phyloP scores from a whole-genome alignment of 2,113 vertebrate genomes.

The Carassius gibelio region DNA sequence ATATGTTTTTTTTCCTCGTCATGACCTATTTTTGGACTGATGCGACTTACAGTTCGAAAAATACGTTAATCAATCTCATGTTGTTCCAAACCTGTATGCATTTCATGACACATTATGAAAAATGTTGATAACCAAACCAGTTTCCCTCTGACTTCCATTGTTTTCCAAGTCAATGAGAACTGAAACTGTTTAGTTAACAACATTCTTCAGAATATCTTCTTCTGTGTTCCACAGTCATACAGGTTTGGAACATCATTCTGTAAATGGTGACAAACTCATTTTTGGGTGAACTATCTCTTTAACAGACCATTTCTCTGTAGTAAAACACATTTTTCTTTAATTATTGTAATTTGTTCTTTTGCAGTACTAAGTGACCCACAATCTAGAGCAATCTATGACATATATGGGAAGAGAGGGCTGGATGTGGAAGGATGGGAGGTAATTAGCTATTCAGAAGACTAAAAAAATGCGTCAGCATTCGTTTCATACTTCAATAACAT shows the following conservation, averaged over 20 bases:
- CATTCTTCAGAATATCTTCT: neutral
- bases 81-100: neutral
- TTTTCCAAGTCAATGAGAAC: neutral
- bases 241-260: neutral
- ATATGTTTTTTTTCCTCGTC: too few relatives aligned
- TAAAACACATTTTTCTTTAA: neutral
- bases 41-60: too few relatives aligned
- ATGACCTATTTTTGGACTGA: too few relatives aligned
- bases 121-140: neutral
- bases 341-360: constrained; percentile 34
- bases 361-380: constrained; percentile 96
- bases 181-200: neutral
- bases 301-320: neutral
- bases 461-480: neutral
- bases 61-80: neutral
- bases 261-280: neutral
- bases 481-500: neutral
- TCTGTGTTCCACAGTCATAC: neutral
- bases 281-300: neutral
- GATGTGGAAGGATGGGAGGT: constrained; percentile 99
- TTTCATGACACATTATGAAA: neutral
- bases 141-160: neutral
- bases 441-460: constrained; percentile 57
- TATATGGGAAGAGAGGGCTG: constrained; percentile 95
- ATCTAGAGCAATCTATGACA: constrained; percentile 96